Evolutionary conservation across 1,140 invertebrate species (phyloP).

Genomic region (Temnothorax curvispinosus): DNA sequence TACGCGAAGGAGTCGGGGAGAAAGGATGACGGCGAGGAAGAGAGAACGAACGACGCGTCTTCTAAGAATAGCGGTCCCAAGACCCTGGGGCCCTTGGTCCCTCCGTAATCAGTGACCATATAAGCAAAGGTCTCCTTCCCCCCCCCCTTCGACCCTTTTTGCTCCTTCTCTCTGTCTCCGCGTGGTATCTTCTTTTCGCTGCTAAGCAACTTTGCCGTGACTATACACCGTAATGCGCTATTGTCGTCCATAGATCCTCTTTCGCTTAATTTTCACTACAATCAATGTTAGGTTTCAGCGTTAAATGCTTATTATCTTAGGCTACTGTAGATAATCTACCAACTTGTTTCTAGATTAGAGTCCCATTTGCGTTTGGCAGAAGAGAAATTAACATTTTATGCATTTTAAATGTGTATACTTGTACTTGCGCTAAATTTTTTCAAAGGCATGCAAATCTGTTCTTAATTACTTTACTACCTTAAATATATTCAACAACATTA

Average conservation of each 20-base stretch:
- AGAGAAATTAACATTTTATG: not conserved
- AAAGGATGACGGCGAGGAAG: constrained; percentile 13
- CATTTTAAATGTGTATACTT: not conserved
- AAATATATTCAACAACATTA: not conserved
- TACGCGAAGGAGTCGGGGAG: constrained; percentile 50
- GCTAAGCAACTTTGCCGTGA: constrained; percentile 61
- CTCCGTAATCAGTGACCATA: constrained; percentile 74
- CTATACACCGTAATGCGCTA: constrained; percentile 44
- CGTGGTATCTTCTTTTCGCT: constrained; percentile 58
- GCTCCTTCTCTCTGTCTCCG: constrained; percentile 46
- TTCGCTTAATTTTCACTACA: constrained; percentile 42
- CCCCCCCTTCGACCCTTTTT: constrained; percentile 44
- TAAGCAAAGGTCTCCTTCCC: constrained; percentile 70
- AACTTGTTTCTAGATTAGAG: not conserved
- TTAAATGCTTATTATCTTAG: not conserved
- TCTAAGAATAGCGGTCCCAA: constrained; percentile 79
- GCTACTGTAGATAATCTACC: not conserved
- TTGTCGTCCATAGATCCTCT: constrained; percentile 25
- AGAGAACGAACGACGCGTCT: constrained; percentile 63
- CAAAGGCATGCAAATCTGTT: not conserved
- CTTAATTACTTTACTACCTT: not conserved
- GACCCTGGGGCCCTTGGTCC: constrained; percentile 75
- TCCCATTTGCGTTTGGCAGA: not conserved
- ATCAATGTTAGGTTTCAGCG: constrained; percentile 4
- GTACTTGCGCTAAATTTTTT: not conserved